These are phyloP conservation scores for Oscheius sp. DNA, from an alignment of 2,888 invertebrate genomes.

Conservation along the genomic window DNA sequence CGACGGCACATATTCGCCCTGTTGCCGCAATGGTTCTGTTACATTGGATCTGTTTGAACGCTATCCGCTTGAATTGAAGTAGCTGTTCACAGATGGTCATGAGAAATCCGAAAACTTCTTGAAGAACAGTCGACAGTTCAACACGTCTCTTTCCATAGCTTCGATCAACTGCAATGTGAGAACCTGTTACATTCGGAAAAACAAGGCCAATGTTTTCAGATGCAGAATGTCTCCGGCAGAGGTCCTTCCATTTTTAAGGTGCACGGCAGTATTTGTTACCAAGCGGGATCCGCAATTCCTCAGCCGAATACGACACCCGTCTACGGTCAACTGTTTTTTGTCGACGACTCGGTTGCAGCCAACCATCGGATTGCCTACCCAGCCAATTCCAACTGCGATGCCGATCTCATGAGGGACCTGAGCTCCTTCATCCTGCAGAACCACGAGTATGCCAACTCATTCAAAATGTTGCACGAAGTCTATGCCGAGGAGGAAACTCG, in stretches of 20 bases:
- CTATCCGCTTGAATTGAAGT: slow-evolving; percentile 10
- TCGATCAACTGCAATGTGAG: too few species aligned
- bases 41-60: slow-evolving; percentile 6
- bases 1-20: slow-evolving; percentile 6
- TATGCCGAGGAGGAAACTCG: too few species aligned
- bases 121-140: slow-evolving; percentile 17
- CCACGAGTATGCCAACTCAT: too few species aligned
- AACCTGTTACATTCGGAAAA: too few species aligned
- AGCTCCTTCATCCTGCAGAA: too few species aligned
- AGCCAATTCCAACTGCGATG: too few species aligned
- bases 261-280: background rate
- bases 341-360: background rate
- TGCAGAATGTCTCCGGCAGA: background rate
- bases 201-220: too few species aligned
- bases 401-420: too few species aligned
- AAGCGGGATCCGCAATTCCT: background rate
- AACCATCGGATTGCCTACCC: too few species aligned
- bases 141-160: too few species aligned
- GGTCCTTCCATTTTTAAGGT: background rate
- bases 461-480: too few species aligned
- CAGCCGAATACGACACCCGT: background rate
- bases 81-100: slow-evolving; percentile 2
- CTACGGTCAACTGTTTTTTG: slow-evolving; percentile 7
- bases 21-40: slow-evolving; percentile 15
- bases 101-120: slow-evolving; percentile 10